Evolutionary conservation across 2,888 invertebrate genomes (phyloP), one percentile per base, ranked within the genome.

Genomic region (Mayetiola destructor): DNA sequence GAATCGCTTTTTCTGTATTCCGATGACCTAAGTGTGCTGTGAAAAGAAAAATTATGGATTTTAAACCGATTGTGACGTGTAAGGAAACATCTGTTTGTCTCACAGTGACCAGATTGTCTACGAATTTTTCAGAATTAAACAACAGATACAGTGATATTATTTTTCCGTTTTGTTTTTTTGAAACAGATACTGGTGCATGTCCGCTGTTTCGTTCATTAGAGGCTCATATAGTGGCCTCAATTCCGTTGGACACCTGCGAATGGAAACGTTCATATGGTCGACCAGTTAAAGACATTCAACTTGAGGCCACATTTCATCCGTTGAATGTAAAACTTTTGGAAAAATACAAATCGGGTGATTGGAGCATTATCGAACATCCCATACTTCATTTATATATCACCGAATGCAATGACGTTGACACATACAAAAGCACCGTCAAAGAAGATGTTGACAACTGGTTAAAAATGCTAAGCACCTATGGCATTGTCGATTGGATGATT

Each of bases 361-460:
- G 85, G 73, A 85, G 85, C 67, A 78, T 95, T 53, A 76, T 93
- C 59, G 85, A 89, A 63, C 85, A 88, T 64, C 91, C 94, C 12
- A 84, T 95, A 69, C 82, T 96, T 67, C 93, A 96, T 70, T 87
- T 91, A 59, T 96, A 86, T 72, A 93, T 94, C 85, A 93, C 89
- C 21, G 94, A 95, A 69, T 94, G 94, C 78, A 81, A 81, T 69
- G 95, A 96, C 74, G 77, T 93, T 63, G 96, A 96, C 72, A 78
- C 82, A 56, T 96, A 96, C 69, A 94, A 93, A 73, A 78, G 82
- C 55, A 81, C 79, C 56, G 79, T 90, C n/a, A 81, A 85, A 71
- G 94, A 95, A 68, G 90, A 91, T 64, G 87, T 96, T 63, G 88
- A 88, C 67, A 73, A 77, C 63, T 96, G 96, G 96, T 74, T 91